Evolutionary conservation across 2,888 invertebrate genomes (phyloP).

Genomic region (Agrilus biguttatus): DNA sequence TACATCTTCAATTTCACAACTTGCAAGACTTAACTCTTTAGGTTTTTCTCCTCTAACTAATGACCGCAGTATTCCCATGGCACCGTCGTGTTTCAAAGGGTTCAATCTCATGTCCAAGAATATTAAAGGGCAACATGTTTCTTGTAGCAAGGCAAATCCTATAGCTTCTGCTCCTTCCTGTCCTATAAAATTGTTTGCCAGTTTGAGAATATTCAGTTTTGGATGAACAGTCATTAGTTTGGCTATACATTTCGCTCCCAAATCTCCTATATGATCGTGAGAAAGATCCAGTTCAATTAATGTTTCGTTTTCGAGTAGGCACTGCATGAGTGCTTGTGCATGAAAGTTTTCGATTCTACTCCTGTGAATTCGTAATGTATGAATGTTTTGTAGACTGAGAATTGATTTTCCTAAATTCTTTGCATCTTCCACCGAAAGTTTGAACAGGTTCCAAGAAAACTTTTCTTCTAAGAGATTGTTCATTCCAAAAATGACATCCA

Average conservation of each 20-base stretch:
- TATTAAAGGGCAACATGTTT: constrained; percentile 20
- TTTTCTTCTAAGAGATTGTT: constrained; percentile 28
- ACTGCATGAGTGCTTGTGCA: constrained; percentile 41
- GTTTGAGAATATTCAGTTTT: constrained; percentile 30
- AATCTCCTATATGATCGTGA: constrained; percentile 47
- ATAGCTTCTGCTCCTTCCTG: constrained; percentile 21
- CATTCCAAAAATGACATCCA: constrained; percentile 31
- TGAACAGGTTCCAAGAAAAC: constrained; percentile 44
- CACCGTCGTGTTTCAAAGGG: constrained; percentile 43
- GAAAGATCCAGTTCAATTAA: constrained; percentile 45
- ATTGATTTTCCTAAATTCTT: constrained; percentile 35
- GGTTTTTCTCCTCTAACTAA: constrained; percentile 41
- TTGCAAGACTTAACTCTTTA: constrained; percentile 39
- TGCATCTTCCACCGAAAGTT: constrained; percentile 44
- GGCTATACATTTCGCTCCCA: constrained; percentile 47
- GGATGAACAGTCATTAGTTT: constrained; percentile 40
- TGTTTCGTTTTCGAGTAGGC: constrained; percentile 32
- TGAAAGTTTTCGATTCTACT: constrained; percentile 45
- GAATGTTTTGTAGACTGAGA: constrained; percentile 30
- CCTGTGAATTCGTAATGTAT: constrained; percentile 40
- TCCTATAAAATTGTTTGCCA: constrained; percentile 12
- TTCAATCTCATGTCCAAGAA: constrained; percentile 43
- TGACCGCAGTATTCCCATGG: constrained; percentile 41
- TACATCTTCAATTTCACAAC: constrained; percentile 38
- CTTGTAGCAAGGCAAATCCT: constrained; percentile 22